Evolutionary conservation across 2,888 invertebrate species (phyloP).

Genomic region (Erebia palarica): DNA sequence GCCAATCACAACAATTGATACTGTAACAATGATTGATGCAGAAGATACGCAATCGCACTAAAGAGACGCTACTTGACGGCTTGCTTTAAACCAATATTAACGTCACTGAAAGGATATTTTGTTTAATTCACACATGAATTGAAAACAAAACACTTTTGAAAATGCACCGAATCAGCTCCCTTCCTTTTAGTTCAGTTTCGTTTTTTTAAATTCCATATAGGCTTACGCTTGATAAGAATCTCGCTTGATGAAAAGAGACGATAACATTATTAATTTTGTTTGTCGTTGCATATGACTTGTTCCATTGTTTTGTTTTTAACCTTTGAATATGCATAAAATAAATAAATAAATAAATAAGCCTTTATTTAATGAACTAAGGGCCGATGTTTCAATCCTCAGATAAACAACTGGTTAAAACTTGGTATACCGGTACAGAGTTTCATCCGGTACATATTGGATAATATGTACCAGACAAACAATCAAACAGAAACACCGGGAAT

Average conservation of each 20-base stretch:
- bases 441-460: background rate
- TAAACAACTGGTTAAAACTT: no score
- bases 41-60: no score
- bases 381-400: no score
- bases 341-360: no score
- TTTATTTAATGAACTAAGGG: no score
- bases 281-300: background rate
- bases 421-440: background rate
- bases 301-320: slow-evolving; percentile 5
- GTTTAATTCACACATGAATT: no score
- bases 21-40: no score
- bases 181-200: background rate
- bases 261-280: slow-evolving; percentile 8
- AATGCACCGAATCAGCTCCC: no score
- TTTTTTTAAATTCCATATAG: background rate
- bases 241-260: slow-evolving; percentile 8
- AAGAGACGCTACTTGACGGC: background rate
- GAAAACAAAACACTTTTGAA: no score
- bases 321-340: no score
- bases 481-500: background rate
- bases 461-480: background rate
- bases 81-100: background rate
- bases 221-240: slow-evolving; percentile 2
- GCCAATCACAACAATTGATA: no score
- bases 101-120: background rate